These are phyloP conservation scores for Pollicipes pollicipes DNA, from an alignment of 1,140 invertebrate genomes.

Conservation along the genomic window DNA sequence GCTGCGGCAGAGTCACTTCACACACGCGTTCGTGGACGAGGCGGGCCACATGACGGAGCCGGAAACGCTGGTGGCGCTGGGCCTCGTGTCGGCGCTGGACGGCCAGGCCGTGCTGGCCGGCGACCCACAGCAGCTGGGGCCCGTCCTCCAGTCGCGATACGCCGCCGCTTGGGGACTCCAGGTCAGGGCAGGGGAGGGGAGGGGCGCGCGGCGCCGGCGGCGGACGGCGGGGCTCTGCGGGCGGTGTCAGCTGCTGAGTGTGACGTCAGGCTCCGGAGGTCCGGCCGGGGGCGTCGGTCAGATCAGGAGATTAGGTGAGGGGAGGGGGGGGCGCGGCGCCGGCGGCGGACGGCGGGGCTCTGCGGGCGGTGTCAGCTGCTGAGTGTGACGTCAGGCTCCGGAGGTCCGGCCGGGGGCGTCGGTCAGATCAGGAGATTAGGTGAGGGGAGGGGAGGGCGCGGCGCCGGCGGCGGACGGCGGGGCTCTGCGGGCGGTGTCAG, in stretches of 20 bases:
- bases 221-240: no score
- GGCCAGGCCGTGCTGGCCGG: slow-evolving; percentile 67
- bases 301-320: no score
- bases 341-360: no score
- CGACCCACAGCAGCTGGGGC: slow-evolving; percentile 78
- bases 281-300: slow-evolving; percentile 31
- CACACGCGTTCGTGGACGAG: slow-evolving; percentile 76
- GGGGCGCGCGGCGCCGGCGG: no score
- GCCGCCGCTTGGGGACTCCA: slow-evolving; percentile 43
- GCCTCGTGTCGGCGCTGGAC: slow-evolving; percentile 26
- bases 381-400: no score
- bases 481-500: no score
- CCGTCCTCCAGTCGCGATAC: slow-evolving; percentile 49
- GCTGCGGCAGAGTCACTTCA: slow-evolving; percentile 56
- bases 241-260: background rate
- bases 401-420: no score
- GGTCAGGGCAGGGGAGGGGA: background rate
- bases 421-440: no score
- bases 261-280: background rate
- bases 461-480: no score
- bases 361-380: no score
- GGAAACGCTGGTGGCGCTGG: slow-evolving; percentile 59
- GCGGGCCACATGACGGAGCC: slow-evolving; percentile 78
- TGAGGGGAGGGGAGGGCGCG: no score
- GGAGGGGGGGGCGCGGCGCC: no score